A percentile compares a stretch with the other conserved stretches of the same genome.
These are phyloP conservation scores for Corythornis cristatus DNA, from an alignment of 2,113 vertebrate species.

Conservation along the genomic window DNA sequence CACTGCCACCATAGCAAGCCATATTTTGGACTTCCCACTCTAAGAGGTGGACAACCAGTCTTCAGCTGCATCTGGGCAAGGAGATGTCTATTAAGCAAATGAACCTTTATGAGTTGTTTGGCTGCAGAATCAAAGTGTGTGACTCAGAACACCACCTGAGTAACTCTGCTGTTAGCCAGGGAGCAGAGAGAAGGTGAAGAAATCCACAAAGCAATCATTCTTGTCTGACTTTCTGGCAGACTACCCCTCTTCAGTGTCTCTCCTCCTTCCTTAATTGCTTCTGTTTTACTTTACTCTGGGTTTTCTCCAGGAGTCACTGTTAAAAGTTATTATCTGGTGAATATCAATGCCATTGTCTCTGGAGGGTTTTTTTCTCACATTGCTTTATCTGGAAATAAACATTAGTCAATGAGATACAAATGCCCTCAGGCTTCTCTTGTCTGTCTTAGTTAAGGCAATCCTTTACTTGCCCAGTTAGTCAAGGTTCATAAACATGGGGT, in stretches of 20 bases:
- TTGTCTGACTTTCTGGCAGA: background rate
- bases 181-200: background rate
- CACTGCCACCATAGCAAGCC: background rate
- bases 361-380: background rate
- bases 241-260: background rate
- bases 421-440: background rate
- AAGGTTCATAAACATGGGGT: background rate
- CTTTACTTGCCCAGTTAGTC: background rate
- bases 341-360: background rate
- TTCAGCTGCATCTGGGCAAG: background rate
- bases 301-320: background rate
- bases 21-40: background rate
- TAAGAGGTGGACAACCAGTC: background rate
- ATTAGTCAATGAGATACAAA: background rate
- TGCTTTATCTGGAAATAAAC: too few species aligned
- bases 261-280: background rate
- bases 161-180: background rate
- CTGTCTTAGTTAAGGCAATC: background rate
- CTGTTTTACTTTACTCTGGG: background rate
- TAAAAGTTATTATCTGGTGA: background rate
- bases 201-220: background rate
- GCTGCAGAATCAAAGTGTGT: background rate
- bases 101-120: background rate
- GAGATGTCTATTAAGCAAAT: background rate
- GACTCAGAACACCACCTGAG: slow-evolving; percentile 8